Conservation (phyloP, 2,888 invertebrate genomes). For the Idaea straminata region DNA sequence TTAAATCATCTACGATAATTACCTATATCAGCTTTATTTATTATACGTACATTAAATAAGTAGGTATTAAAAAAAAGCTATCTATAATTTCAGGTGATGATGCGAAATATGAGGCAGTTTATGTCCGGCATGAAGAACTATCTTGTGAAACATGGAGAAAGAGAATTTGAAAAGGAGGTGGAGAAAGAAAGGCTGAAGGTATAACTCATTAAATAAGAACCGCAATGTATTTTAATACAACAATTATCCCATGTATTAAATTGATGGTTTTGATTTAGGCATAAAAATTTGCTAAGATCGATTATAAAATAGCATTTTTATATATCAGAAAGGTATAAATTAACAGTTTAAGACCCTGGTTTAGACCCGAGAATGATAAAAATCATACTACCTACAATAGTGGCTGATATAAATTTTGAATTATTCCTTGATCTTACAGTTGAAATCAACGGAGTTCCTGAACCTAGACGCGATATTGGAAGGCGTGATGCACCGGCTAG, state of each 20-base stretch:
- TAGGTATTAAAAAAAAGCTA: not conserved
- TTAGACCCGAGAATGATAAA: not conserved
- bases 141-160: slow-evolving; percentile 96
- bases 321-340: too few relatives aligned
- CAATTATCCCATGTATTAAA: too few relatives aligned
- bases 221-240: too few relatives aligned
- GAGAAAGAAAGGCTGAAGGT: slow-evolving; percentile 91
- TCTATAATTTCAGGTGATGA: slow-evolving; percentile 81
- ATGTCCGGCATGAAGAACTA: slow-evolving; percentile 99
- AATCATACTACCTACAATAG: too few relatives aligned
- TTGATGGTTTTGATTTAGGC: too few relatives aligned
- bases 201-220: not conserved
- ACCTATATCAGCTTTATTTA: not conserved
- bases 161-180: slow-evolving; percentile 94
- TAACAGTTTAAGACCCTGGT: not conserved
- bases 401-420: not conserved
- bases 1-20: not conserved
- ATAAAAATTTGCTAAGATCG: too few relatives aligned
- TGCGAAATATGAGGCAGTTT: slow-evolving; percentile 96
- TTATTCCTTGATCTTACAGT: slow-evolving; percentile 54
- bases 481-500: slow-evolving; percentile 94
- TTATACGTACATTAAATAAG: not conserved
- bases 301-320: too few relatives aligned
- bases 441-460: slow-evolving; percentile 94
- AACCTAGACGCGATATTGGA: slow-evolving; percentile 97